Evolutionary conservation across 1,140 invertebrate species (phyloP), one percentile per base, ranked within the genome.

Genomic region (Sycobia sp.): DNA sequence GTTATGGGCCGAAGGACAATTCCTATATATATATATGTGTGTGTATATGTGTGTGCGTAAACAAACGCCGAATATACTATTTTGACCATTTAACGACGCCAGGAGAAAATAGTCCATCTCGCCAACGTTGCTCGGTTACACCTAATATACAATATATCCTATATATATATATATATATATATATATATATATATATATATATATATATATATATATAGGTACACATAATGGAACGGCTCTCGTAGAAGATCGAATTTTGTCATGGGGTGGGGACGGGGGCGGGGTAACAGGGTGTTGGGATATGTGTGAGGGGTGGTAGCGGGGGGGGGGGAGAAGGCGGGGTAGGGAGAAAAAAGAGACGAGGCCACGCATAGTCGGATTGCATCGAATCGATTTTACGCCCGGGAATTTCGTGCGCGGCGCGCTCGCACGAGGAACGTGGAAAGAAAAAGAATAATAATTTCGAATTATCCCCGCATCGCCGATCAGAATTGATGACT

Each of bases 391-490:
- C 39, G 59, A 69, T 71, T 65, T 70, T 66, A 43, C 44, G 55
- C 34, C 16, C 20, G 49, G 57, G 54, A 66, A 62, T 59, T 61
- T 32, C 29, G 29, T 38, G 67, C 38, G 27, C 49, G 58, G 32
- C 38, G 27, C 51, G 54, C 22, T 27, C 63, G 51, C 65, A 53
- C 46, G 29, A 22, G 54, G 39, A 34, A 25, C 50, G 36, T 23
- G 38, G 57, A 58, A 7, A 64, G 60, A 68, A 57, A 69, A 67
- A 72, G 58, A 67, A 68, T 72, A 73, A 75, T 73, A 73, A 73
- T 72, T 73, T 61, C 32, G 58, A 69, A 73, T 76, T 76, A 74
- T 71, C 65, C 66, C 60, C 69, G 69, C 66, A 70, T 69, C 68
- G 68, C 27, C 62, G 63, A 49, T 23, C 61, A 60, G 54, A 69